Conservation (phyloP, 1,140 invertebrate genomes). For the Pectinophora gossypiella region DNA sequence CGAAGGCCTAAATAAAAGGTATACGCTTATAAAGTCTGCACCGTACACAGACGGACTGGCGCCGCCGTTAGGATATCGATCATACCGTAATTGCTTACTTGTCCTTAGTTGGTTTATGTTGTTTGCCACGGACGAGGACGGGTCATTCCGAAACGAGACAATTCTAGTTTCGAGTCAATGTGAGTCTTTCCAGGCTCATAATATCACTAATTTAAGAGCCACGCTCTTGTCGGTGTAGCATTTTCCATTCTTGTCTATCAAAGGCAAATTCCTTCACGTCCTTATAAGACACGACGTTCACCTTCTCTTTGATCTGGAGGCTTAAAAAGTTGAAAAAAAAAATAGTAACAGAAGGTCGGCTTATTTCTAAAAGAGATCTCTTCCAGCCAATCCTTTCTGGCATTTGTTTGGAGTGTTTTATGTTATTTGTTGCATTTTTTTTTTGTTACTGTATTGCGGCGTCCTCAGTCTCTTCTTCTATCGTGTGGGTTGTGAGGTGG, state of each 20-base stretch:
- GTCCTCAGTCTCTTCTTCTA: too few species aligned
- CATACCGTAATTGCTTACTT: neutral
- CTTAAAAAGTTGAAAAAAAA: neutral
- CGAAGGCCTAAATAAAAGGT: neutral
- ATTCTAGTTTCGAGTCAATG: neutral
- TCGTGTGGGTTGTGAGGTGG: too few species aligned
- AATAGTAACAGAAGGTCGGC: neutral
- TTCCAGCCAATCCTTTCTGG: neutral
- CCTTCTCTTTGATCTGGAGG: neutral
- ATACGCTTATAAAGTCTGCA: neutral
- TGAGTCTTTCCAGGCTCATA: neutral
- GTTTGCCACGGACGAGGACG: neutral
- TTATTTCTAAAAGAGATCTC: too few species aligned
- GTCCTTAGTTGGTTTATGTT: neutral
- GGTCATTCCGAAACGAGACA: neutral
- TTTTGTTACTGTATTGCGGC: too few species aligned
- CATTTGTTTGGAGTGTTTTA: neutral
- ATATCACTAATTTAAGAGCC: too few species aligned
- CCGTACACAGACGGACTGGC: neutral
- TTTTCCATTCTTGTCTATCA: too few species aligned
- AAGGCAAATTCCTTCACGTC: too few species aligned
- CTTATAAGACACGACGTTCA: too few species aligned
- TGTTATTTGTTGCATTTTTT: too few species aligned
- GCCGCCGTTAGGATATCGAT: neutral
- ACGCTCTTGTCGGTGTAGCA: too few species aligned